Percentiles rank a stretch among this genome's conserved stretches.
Evolutionary conservation across 2,113 vertebrate species (phyloP).

Genomic region (Sprattus sprattus): DNA sequence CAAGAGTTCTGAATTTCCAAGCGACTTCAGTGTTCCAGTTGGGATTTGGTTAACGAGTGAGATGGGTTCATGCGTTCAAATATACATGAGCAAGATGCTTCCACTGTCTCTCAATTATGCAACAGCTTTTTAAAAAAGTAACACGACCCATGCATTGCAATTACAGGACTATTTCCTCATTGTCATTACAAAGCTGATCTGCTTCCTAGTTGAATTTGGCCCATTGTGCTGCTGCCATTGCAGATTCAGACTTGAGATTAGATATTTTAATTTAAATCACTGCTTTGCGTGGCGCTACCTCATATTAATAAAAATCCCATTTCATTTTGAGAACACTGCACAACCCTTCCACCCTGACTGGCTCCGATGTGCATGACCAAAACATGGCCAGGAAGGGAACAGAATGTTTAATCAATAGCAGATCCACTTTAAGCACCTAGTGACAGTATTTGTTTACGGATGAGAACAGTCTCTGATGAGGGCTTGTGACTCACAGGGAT

Average conservation of each 20-base stretch:
- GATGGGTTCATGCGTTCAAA: conserved; percentile 28
- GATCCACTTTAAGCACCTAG: not conserved
- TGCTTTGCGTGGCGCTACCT: too few relatives aligned
- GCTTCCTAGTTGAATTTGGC: not conserved
- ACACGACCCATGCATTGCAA: conserved; percentile 39
- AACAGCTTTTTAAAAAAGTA: conserved; percentile 31
- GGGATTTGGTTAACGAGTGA: conserved; percentile 6
- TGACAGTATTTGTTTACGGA: not conserved
- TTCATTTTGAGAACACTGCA: not conserved
- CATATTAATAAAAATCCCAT: not conserved
- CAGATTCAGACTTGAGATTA: too few relatives aligned
- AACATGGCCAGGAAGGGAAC: not conserved
- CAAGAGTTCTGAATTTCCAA: not conserved
- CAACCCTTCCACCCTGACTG: not conserved
- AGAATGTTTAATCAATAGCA: not conserved
- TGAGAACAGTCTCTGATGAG: not conserved
- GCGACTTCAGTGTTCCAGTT: not conserved
- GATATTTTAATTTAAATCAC: too few relatives aligned
- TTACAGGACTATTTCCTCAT: conserved; percentile 32
- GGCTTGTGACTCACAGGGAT: not conserved
- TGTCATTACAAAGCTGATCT: conserved; percentile 22
- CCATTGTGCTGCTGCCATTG: not conserved
- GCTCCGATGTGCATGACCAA: not conserved
- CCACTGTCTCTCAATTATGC: conserved; percentile 36
- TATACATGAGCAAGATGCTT: conserved; percentile 41